Evolutionary conservation across 1,140 invertebrate species (phyloP), one percentile per base, ranked within the genome.

Genomic region (Condylostylus longicornis): DNA sequence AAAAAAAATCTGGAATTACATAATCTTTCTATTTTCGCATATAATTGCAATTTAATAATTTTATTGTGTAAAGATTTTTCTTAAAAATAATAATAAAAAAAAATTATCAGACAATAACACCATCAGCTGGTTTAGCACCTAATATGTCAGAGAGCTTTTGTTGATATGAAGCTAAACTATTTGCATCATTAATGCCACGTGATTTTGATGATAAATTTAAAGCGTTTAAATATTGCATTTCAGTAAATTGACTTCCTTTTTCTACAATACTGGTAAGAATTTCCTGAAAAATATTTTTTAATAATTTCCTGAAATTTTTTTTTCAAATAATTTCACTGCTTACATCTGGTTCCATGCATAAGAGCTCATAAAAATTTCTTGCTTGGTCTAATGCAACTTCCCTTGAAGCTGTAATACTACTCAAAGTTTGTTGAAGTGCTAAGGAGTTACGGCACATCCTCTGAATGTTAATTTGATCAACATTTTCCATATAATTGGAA

Each of bases 361-460:
- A 77, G 29, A 95, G 64, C 51, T 93, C 85, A 56, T 85, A 88
- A 64, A 90, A 94, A 47, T 82, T 76, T 43, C 83, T 68, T 0
- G 89, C 89, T 56, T 86, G 74, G 64, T 90, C 84, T n/a, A 90
- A 61, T 27, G 85, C 82, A 13, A 83, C 61, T 63, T 90, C 86
- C 37, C 84, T 66, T 1, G 78, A 72, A 61, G 80, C 75, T 7
- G 84, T 89, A 28, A 91, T 85, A 48, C 80, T 82, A 17, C 81
- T 83, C 3, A 90, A 54, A 14, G 80, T 82, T 58, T 89, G 84
- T 50, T 90, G 86, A 15, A 91, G 65, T 2, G 79, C 77, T 60
- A 85, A 83, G 15, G 89, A 79, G 58, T 90, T 85, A 9, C 85
- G 65, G 50, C 82, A 86, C 78, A 87, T 86, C 53, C 74, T 75